Evolutionary conservation across 2,888 invertebrate species (phyloP).

Genomic region (Spialia ferax): DNA sequence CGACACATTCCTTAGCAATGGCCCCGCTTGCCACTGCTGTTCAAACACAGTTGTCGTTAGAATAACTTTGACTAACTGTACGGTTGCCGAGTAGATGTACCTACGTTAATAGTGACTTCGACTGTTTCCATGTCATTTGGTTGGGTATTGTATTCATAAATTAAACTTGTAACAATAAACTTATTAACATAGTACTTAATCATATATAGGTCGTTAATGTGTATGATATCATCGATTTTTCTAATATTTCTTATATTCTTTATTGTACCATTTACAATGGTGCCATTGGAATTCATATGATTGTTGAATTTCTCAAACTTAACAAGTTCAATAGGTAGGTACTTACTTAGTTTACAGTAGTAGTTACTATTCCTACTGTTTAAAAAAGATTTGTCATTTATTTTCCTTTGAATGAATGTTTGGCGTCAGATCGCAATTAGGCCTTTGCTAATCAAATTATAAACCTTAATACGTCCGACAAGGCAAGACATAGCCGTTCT

Average conservation of each 20-base stretch:
- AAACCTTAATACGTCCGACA: slow-evolving; percentile 35
- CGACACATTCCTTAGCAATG: slow-evolving; percentile 39
- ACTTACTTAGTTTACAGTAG: too few species aligned
- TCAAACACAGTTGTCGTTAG: slow-evolving; percentile 22
- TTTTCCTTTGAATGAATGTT: neutral
- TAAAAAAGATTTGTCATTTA: neutral
- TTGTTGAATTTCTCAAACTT: too few species aligned
- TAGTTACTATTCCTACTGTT: neutral
- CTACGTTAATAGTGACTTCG: neutral
- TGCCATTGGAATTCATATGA: too few species aligned
- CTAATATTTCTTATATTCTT: too few species aligned
- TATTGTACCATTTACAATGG: too few species aligned
- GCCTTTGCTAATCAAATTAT: slow-evolving; percentile 30
- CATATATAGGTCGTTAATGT: neutral
- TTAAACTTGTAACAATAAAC: neutral
- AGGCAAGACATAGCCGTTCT: slow-evolving; percentile 29
- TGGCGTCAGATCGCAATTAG: neutral
- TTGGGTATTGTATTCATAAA: neutral
- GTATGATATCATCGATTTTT: neutral
- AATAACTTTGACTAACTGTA: neutral
- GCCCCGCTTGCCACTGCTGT: slow-evolving; percentile 8
- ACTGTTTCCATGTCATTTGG: neutral
- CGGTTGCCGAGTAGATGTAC: slow-evolving; percentile 3
- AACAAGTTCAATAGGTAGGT: too few species aligned
- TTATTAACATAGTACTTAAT: neutral